These are phyloP conservation scores for Acinonyx jubatus DNA, from an alignment of 2,113 vertebrate species.

Conservation along the genomic window DNA sequence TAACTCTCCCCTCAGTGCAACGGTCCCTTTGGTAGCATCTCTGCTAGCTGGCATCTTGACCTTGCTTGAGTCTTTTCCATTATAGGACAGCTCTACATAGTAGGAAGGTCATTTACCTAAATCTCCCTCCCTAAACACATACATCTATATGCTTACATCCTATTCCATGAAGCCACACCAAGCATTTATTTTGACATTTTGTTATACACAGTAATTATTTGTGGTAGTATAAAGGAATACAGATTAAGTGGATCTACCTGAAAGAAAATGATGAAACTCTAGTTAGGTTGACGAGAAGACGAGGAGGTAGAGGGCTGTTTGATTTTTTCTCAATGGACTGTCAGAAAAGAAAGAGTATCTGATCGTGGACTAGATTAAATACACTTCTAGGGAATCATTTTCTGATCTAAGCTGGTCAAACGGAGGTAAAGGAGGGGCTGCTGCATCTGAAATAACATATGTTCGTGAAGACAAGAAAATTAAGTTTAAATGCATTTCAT, in stretches of 20 bases:
- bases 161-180: background rate
- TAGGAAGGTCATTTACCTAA: background rate
- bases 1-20: background rate
- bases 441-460: background rate
- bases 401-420: background rate
- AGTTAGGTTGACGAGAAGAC: background rate
- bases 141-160: background rate
- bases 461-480: background rate
- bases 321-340: background rate
- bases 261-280: slow-evolving; percentile 7
- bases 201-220: background rate
- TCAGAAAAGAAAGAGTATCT: slow-evolving; percentile 10
- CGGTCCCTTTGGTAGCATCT: background rate
- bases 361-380: background rate
- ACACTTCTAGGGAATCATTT: background rate
- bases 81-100: background rate
- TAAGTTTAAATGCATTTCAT: background rate
- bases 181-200: background rate
- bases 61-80: background rate
- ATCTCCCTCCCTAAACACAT: background rate
- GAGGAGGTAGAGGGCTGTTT: background rate
- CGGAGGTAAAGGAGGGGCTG: background rate
- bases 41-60: background rate
- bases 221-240: background rate
- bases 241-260: background rate